Evolutionary conservation across 2,888 invertebrate species (phyloP).

Genomic region (Camptogramma bilineatum): DNA sequence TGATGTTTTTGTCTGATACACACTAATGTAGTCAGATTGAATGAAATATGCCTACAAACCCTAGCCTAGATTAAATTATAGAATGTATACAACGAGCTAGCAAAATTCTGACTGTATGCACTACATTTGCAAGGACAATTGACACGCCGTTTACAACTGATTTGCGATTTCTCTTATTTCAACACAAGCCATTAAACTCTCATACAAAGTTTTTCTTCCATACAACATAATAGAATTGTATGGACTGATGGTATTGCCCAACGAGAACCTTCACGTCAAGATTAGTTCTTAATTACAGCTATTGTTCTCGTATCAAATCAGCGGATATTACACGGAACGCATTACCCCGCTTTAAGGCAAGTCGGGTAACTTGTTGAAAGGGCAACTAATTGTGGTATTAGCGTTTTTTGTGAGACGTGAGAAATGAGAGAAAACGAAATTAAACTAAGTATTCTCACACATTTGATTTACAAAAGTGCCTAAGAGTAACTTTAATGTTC

Average conservation of each 20-base stretch:
- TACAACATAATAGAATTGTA: constrained; percentile 36
- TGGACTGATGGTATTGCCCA: constrained; percentile 46
- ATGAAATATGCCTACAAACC: too few species aligned
- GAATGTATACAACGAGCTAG: not conserved
- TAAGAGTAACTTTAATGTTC: not conserved
- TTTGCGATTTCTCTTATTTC: constrained; percentile 16
- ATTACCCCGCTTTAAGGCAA: constrained; percentile 13
- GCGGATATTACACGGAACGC: constrained; percentile 49
- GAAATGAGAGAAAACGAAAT: constrained; percentile 26
- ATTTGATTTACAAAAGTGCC: not conserved
- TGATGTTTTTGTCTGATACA: too few species aligned
- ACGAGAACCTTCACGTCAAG: constrained; percentile 51
- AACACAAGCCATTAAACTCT: constrained; percentile 35
- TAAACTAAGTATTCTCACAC: constrained; percentile 25
- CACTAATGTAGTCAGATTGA: too few species aligned
- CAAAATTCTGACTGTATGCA: not conserved
- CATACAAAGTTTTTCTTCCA: constrained; percentile 38
- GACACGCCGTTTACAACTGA: not conserved
- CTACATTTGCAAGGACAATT: not conserved
- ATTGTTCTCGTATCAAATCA: constrained; percentile 54
- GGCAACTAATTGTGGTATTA: constrained; percentile 33
- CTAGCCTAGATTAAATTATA: too few species aligned
- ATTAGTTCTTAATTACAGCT: constrained; percentile 57
- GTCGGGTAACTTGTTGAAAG: constrained; percentile 45
- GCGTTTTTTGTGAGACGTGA: constrained; percentile 35